Base-by-base conservation (phyloP, 1,140 invertebrate species). In the Bilobella aurantiaca region DNA sequence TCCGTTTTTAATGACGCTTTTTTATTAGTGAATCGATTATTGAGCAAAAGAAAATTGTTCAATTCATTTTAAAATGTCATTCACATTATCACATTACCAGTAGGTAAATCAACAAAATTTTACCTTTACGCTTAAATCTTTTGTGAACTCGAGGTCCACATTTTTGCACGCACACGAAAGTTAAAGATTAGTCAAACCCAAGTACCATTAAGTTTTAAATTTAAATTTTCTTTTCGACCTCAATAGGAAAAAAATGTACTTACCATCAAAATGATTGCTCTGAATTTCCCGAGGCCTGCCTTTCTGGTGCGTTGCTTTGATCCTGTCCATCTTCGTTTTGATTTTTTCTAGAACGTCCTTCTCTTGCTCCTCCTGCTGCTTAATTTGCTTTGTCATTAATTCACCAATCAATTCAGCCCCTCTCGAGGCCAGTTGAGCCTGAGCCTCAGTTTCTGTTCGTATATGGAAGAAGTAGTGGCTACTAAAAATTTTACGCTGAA, bases 391-490 rank as follows among this genome's bases (percentile, higher is more conserved):
- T 69, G 88, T 83, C 68, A 92, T 84, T 32, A 96, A 78, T 74
- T 93, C 87, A 76, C 96, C 91, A 58, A 98, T 91, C 14, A 98
- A 77, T 76, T 97, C 92, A 1, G 95, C 95, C 27, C 96, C 93
- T 75, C 90, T 90, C 74, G 93, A 96, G 1, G 94, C 93, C 5
- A 98, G 81, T 65, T 93, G 87, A 56, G 90, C 91, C 77, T 95
- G 93, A 0, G 93, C 93, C 79, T 93, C 91, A 28, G 93, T 89
- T 75, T 97, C 94, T 72, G 61, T 32, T n/a, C 68, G 32, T 57
- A 98, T 87, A 78, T 96, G 90, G 74, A 93, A 90, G 80, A 98
- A 99, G 76, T 98, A 97, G 76, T 93, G 91, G 71, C 91, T 95
- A 67, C 87, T 87, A 78, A 97, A 98, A 23, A 98, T 82, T 68